A percentile compares a stretch with the other conserved stretches of the same genome.
These are phyloP conservation scores for Promerops cafer DNA, from an alignment of 2,113 vertebrate genomes.

Conservation along the genomic window DNA sequence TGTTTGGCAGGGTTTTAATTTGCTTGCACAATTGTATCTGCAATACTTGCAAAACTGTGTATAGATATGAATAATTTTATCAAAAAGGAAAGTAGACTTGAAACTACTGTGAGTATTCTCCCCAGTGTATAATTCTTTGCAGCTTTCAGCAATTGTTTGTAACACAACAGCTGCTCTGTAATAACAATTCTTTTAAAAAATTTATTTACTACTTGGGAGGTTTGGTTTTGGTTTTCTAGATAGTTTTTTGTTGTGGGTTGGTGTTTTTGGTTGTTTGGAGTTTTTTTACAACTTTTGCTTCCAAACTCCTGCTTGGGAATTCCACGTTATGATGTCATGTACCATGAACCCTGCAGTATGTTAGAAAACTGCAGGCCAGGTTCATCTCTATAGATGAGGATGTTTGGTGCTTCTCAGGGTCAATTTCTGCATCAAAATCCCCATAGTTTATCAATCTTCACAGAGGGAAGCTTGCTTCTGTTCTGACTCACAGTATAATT, in stretches of 20 bases:
- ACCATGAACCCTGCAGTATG: not conserved
- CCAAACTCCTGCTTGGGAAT: not conserved
- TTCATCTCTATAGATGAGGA: not conserved
- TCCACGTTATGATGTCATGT: not conserved
- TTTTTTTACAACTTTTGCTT: not conserved
- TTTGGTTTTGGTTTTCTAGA: not conserved
- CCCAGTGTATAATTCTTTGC: not conserved
- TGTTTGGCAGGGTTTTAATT: not conserved
- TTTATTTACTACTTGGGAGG: not conserved
- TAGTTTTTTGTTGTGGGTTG: not conserved
- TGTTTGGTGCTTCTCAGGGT: not conserved
- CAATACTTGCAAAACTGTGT: not conserved
- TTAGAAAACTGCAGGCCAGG: not conserved
- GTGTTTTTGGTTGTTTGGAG: not conserved
- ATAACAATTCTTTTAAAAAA: no score
- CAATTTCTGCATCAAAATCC: not conserved
- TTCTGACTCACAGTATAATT: not conserved
- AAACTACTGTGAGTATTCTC: not conserved
- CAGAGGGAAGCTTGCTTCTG: not conserved
- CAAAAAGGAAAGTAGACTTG: not conserved
- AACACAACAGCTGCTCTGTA: not conserved
- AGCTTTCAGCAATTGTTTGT: not conserved
- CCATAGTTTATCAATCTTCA: not conserved
- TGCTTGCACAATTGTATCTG: not conserved
- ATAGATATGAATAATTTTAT: not conserved